phyloP scores from a whole-genome alignment of 64 coral and sea anemone genomes.

The Pocillopora verrucosa region DNA sequence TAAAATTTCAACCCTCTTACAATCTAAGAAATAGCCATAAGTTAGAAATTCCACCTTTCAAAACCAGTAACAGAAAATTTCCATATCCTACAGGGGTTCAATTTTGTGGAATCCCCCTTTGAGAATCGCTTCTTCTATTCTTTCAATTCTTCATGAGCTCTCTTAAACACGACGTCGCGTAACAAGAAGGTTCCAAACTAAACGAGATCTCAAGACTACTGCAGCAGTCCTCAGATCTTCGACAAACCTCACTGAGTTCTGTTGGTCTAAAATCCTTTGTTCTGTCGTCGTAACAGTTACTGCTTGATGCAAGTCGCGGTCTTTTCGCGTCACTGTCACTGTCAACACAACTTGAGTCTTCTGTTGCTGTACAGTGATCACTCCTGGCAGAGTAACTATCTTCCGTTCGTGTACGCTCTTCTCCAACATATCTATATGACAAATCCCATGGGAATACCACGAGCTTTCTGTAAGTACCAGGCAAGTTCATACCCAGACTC shows the following conservation, averaged over 20 bases:
- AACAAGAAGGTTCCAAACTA: slow-evolving; percentile 68
- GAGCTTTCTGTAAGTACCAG: slow-evolving; percentile 86
- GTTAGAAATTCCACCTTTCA: too few relatives aligned
- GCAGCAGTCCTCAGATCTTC: neutral
- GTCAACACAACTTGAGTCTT: neutral
- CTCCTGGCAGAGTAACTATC: neutral
- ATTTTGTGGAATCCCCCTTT: too few relatives aligned
- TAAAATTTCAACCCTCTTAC: too few relatives aligned
- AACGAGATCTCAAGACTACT: slow-evolving; percentile 73
- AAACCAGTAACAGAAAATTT: too few relatives aligned
- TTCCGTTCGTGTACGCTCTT: neutral
- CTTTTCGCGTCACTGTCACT: neutral
- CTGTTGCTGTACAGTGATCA: too few relatives aligned
- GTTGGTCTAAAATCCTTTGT: neutral
- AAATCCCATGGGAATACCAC: slow-evolving; percentile 60
- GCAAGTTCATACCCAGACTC: slow-evolving; percentile 54
- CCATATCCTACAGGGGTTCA: too few relatives aligned
- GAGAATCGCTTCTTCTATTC: neutral
- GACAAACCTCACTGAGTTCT: neutral
- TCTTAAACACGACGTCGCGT: slow-evolving; percentile 76
- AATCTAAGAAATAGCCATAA: too few relatives aligned
- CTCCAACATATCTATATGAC: slow-evolving; percentile 24
- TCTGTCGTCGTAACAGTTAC: neutral
- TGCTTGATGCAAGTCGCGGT: neutral
- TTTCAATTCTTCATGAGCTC: slow-evolving; percentile 81